These are phyloP conservation scores for Lordiphosa stackelbergi DNA, from an alignment of 1,140 invertebrate genomes.

Conservation along the genomic window DNA sequence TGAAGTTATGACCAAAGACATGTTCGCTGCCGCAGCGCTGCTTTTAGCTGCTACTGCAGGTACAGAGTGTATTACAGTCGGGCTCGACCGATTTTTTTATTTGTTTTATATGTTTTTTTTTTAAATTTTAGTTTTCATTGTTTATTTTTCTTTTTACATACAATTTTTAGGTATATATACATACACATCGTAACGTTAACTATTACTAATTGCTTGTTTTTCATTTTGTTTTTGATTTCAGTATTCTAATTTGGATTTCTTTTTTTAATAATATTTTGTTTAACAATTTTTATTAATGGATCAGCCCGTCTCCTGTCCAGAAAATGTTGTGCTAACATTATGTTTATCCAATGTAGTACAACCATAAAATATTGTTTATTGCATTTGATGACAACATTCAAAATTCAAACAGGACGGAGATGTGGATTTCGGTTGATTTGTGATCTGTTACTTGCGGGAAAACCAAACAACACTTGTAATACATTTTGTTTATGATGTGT, in stretches of 20 bases:
- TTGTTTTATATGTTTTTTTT: too few relatives aligned
- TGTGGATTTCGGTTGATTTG: slow-evolving; percentile 50
- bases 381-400: slow-evolving; percentile 55
- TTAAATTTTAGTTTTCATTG: slow-evolving; percentile 29
- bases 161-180: slow-evolving; percentile 57
- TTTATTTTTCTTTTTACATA: slow-evolving; percentile 61
- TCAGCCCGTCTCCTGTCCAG: slow-evolving; percentile 39
- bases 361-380: slow-evolving; percentile 66
- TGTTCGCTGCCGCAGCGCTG: too few relatives aligned
- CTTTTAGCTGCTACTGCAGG: too few relatives aligned
- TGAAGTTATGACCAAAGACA: too few relatives aligned
- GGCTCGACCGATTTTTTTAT: too few relatives aligned
- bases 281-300: slow-evolving; percentile 67
- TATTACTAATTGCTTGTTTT: slow-evolving; percentile 48
- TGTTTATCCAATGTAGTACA: slow-evolving; percentile 57
- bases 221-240: slow-evolving; percentile 34
- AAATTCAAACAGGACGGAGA: slow-evolving; percentile 62
- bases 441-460: slow-evolving; percentile 12
- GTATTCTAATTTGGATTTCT: slow-evolving; percentile 14
- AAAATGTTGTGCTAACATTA: slow-evolving; percentile 56
- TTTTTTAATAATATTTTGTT: slow-evolving; percentile 32
- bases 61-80: too few relatives aligned
- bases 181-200: slow-evolving; percentile 66
- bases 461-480: slow-evolving; percentile 6
- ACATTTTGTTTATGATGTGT: neutral